Evolutionary conservation across 1,140 invertebrate genomes (phyloP).

Genomic region (Drosophila pruinosa): DNA sequence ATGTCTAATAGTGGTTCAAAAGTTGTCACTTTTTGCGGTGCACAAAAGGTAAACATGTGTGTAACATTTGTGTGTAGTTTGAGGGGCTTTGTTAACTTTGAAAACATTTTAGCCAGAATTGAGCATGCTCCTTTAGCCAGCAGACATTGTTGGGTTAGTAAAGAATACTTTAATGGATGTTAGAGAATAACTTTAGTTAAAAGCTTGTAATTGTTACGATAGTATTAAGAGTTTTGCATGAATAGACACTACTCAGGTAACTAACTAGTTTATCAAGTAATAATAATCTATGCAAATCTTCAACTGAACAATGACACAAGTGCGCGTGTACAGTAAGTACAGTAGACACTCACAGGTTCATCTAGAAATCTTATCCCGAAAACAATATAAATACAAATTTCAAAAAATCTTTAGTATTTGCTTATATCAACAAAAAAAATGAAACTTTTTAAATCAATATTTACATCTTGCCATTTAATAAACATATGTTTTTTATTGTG

Average conservation of each 20-base stretch:
- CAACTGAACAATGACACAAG: neutral
- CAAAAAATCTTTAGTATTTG: no score
- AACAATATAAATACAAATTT: neutral
- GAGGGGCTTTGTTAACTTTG: slow-evolving; percentile 9
- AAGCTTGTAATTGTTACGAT: neutral
- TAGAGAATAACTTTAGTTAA: neutral
- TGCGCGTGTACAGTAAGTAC: neutral
- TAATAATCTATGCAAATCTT: neutral
- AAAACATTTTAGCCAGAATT: slow-evolving; percentile 39
- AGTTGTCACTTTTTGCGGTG: slow-evolving; percentile 16
- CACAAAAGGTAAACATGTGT: slow-evolving; percentile 30
- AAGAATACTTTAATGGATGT: neutral
- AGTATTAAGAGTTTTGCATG: neutral
- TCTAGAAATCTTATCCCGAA: neutral
- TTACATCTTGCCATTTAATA: neutral
- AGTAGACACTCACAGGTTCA: neutral
- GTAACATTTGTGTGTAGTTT: slow-evolving; percentile 19
- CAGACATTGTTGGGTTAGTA: neutral
- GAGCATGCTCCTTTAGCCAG: neutral
- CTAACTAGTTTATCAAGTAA: neutral
- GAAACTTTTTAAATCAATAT: no score
- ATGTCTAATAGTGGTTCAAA: slow-evolving; percentile 11
- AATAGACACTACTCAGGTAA: neutral
- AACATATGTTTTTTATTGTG: neutral
- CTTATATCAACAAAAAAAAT: no score